phyloP scores from a whole-genome alignment of 2,113 vertebrate genomes.

The Sceloporus tristichus region DNA sequence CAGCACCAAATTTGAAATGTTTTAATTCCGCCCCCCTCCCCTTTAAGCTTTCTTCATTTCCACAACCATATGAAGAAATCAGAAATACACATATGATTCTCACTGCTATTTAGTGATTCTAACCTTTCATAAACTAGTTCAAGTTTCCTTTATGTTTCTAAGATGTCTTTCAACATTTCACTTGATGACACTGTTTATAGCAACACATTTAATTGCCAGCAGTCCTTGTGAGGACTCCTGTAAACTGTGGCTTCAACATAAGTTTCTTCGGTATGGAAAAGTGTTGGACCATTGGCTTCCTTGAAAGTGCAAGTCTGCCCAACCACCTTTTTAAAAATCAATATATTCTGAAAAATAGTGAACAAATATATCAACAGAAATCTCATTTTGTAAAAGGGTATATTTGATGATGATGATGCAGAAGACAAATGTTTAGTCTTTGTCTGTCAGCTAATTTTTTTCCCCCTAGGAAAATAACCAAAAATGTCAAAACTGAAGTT shows the following conservation, averaged over 20 bases:
- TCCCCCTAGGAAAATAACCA: conserved; percentile 56
- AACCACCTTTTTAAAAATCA: conserved; percentile 14
- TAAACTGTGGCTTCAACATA: accelerated
- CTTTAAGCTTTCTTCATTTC: too few species aligned
- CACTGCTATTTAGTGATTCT: too few species aligned
- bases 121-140: not conserved
- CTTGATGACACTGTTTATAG: not conserved
- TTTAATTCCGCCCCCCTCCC: too few species aligned
- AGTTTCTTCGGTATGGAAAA: not conserved
- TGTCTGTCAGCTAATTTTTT: conserved; percentile 44
- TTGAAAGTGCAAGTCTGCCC: conserved; percentile 52
- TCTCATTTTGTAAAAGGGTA: conserved; percentile 56
- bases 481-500: conserved; percentile 36
- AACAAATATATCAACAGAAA: conserved; percentile 64
- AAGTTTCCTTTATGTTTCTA: accelerated
- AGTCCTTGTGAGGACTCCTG: accelerated
- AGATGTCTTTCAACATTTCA: not conserved
- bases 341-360: not conserved
- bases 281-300: conserved; percentile 24
- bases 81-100: too few species aligned
- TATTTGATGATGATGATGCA: conserved; percentile 46
- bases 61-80: too few species aligned
- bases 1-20: too few species aligned
- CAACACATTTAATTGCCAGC: not conserved
- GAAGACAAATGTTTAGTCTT: conserved; percentile 56